Percentiles rank a stretch among this genome's conserved stretches.
Evolutionary conservation across 2,113 vertebrate species (phyloP).

Genomic region (Sturnira hondurensis): DNA sequence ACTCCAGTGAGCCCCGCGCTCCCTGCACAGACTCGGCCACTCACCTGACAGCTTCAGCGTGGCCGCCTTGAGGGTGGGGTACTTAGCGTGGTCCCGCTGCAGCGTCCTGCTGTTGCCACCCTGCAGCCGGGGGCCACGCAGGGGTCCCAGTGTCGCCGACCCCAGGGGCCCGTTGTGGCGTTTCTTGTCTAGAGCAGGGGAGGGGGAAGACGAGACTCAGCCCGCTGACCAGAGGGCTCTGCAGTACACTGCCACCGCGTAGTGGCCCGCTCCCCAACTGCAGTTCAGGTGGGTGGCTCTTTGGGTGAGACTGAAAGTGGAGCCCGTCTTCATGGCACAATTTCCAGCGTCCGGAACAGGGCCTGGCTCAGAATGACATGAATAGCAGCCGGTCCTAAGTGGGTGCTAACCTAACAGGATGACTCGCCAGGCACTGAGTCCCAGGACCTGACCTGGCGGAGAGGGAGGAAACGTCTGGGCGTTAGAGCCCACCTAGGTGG

Average conservation of each 20-base stretch:
- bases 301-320: background rate
- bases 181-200: constrained; percentile 74
- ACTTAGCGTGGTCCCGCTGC: constrained; percentile 74
- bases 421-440: background rate
- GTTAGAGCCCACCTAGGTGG: background rate
- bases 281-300: background rate
- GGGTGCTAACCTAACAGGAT: background rate
- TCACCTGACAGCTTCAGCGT: constrained; percentile 81
- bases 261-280: background rate
- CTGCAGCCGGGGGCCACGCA: constrained; percentile 68
- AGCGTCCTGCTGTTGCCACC: constrained; percentile 57
- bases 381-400: background rate
- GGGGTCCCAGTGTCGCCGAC: constrained; percentile 53
- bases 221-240: background rate
- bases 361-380: background rate
- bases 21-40: background rate
- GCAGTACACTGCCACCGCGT: background rate
- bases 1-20: background rate
- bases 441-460: background rate
- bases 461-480: background rate
- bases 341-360: background rate
- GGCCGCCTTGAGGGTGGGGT: constrained; percentile 75
- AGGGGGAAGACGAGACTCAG: background rate
- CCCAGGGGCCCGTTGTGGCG: constrained; percentile 68
- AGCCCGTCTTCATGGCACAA: background rate